Conservation (phyloP, 2,797 vertebrate genomes). For the Darevskia mixta region DNA sequence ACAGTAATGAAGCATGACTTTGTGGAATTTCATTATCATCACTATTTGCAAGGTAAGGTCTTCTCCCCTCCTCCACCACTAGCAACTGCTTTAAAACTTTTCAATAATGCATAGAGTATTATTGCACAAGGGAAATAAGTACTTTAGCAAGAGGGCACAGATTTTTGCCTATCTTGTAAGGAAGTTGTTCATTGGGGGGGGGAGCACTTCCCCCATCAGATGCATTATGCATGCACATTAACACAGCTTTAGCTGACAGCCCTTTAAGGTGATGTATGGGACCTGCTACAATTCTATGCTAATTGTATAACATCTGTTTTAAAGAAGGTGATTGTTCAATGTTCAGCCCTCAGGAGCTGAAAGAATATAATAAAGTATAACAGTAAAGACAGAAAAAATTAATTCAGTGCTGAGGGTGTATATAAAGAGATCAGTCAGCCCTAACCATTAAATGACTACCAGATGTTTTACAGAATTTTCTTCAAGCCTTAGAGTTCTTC, state of each 20-base stretch:
- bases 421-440: background rate
- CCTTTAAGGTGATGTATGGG: slow-evolving; percentile 68
- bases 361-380: slow-evolving; percentile 57
- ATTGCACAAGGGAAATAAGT: slow-evolving; percentile 26
- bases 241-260: slow-evolving; percentile 65
- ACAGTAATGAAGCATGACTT: background rate
- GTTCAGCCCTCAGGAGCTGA: slow-evolving; percentile 32
- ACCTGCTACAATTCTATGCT: slow-evolving; percentile 59
- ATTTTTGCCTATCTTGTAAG: slow-evolving; percentile 51
- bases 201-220: slow-evolving; percentile 59
- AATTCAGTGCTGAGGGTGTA: slow-evolving; percentile 43
- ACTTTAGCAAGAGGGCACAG: slow-evolving; percentile 37
- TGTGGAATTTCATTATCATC: slow-evolving; percentile 24
- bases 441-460: slow-evolving; percentile 17
- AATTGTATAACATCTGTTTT: slow-evolving; percentile 51
- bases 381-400: slow-evolving; percentile 47
- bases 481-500: background rate
- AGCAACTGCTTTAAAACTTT: slow-evolving; percentile 18
- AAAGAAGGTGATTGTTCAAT: slow-evolving; percentile 62
- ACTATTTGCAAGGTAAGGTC: background rate
- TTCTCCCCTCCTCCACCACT: background rate
- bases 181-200: slow-evolving; percentile 48
- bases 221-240: slow-evolving; percentile 68
- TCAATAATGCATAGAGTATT: slow-evolving; percentile 9
- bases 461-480: background rate